Evolutionary conservation across 1,140 invertebrate species (phyloP), one percentile per base, ranked within the genome.

Genomic region (Theocolax elegans): DNA sequence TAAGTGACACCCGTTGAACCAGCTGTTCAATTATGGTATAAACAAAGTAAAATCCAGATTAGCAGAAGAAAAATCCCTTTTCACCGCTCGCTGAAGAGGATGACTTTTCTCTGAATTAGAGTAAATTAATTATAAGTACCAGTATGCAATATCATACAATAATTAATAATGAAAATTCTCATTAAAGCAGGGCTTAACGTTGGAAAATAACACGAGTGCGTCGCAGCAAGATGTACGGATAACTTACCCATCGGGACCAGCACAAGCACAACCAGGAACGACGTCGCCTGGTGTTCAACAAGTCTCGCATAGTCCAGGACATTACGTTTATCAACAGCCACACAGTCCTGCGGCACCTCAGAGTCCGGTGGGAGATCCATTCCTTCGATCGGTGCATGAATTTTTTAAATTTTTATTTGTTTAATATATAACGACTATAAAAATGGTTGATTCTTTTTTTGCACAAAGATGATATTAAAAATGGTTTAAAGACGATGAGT

Each of bases 121-220:
- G 15, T n/a, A 3, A 44, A 6, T 8, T 9, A 17, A 44, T 17
- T 6, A 17, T 44, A 44, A 54, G 25, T 59, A 10, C 4, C 31
- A 35, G 10, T 35, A 6, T 6, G 31, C 31, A 35, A 6, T 6
- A 6, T 35, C n/a, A n/a, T n/a, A n/a, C n/a, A n/a, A n/a, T n/a
- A n/a, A n/a, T n/a, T n/a, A n/a, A n/a, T n/a, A 7, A 60, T 60
- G 31, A 25, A 3, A 38, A 48, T 66, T 66, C 13, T 51, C 15
- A 64, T 77, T 80, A 71, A 81, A 85, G 77, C 84, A 90, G 89
- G 88, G 88, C 72, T 83, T 89, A 73, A 83, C 86, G 72, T 71
- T 91, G 80, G 91, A 92, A 76, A 90, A 89, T 79, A 88, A 82
- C 80, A 83, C 83, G 76, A 86, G 80, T 78, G 81, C 80, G 78